Evolutionary conservation across 2,888 invertebrate species (phyloP).

Genomic region (Agriopis marginaria): DNA sequence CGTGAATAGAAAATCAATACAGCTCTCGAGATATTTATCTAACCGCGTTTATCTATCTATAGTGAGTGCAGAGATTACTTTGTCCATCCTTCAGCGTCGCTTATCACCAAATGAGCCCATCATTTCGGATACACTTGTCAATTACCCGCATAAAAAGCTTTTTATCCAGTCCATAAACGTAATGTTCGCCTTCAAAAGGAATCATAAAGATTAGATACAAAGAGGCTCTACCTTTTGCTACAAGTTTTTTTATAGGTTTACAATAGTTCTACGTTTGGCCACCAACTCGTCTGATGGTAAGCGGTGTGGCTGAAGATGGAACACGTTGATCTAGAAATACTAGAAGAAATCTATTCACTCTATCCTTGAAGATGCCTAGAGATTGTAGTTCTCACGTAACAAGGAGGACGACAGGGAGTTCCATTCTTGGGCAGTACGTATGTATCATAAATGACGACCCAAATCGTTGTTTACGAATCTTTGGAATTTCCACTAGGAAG

Average conservation of each 20-base stretch:
- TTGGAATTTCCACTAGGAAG: not conserved
- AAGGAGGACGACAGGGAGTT: no score
- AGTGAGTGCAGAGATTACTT: slow-evolving; percentile 24
- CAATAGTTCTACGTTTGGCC: no score
- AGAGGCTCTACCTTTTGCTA: not conserved
- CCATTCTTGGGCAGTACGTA: no score
- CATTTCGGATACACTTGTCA: slow-evolving; percentile 24
- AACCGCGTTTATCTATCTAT: slow-evolving; percentile 14
- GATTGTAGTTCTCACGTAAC: no score
- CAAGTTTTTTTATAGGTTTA: no score
- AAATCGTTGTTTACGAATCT: no score
- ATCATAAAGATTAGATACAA: slow-evolving; percentile 6
- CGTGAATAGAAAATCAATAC: slow-evolving; percentile 35
- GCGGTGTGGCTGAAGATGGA: no score
- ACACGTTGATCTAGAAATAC: no score
- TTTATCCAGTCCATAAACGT: slow-evolving; percentile 18
- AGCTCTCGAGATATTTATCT: slow-evolving; percentile 32
- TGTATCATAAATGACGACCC: no score
- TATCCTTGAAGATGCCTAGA: no score
- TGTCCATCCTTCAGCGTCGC: slow-evolving; percentile 12
- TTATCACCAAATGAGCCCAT: slow-evolving; percentile 29
- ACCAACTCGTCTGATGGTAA: no score
- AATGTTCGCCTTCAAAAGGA: not conserved
- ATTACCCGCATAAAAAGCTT: slow-evolving; percentile 24
- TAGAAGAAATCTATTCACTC: no score